These are phyloP conservation scores for Scomberomorus guttatus DNA, from an alignment of 2,797 vertebrate genomes.

Conservation along the genomic window DNA sequence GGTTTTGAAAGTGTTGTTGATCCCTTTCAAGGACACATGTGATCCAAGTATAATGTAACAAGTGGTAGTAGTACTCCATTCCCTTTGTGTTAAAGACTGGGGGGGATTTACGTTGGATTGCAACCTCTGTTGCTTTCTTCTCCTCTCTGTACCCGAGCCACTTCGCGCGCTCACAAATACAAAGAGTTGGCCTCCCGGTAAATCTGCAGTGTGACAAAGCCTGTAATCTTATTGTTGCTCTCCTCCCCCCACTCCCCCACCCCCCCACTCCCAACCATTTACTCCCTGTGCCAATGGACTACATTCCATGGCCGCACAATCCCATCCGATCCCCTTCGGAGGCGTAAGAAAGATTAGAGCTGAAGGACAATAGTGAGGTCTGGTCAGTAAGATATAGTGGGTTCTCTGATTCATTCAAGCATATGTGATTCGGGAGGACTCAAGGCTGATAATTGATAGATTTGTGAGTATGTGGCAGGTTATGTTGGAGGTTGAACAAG, in stretches of 20 bases:
- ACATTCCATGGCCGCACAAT: slow-evolving; percentile 67
- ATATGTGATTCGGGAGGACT: slow-evolving; percentile 27
- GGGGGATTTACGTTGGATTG: slow-evolving; percentile 34
- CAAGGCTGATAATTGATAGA: slow-evolving; percentile 30
- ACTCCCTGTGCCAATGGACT: slow-evolving; percentile 61
- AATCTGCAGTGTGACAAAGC: slow-evolving; percentile 66
- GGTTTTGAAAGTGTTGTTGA: slow-evolving; percentile 44
- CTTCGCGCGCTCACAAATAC: slow-evolving; percentile 49
- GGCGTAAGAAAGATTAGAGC: slow-evolving; percentile 38
- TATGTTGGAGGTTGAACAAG: slow-evolving; percentile 27
- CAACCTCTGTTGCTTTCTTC: slow-evolving; percentile 47
- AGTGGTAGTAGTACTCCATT: slow-evolving; percentile 37
- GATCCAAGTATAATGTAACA: slow-evolving; percentile 51
- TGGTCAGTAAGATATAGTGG: slow-evolving; percentile 27
- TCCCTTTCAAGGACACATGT: slow-evolving; percentile 49
- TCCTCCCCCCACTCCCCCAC: slow-evolving; percentile 1
- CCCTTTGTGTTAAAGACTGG: slow-evolving; percentile 42
- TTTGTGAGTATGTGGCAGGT: slow-evolving; percentile 27
- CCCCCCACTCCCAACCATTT: slow-evolving; percentile 43
- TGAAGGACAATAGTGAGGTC: slow-evolving; percentile 43
- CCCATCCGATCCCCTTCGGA: slow-evolving; percentile 44
- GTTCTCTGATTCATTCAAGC: slow-evolving; percentile 24
- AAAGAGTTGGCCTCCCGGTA: slow-evolving; percentile 53
- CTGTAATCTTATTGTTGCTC: slow-evolving; percentile 65
- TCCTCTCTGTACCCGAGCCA: slow-evolving; percentile 31